phyloP scores from a whole-genome alignment of 2,113 vertebrate species.

The Globicephala melas region DNA sequence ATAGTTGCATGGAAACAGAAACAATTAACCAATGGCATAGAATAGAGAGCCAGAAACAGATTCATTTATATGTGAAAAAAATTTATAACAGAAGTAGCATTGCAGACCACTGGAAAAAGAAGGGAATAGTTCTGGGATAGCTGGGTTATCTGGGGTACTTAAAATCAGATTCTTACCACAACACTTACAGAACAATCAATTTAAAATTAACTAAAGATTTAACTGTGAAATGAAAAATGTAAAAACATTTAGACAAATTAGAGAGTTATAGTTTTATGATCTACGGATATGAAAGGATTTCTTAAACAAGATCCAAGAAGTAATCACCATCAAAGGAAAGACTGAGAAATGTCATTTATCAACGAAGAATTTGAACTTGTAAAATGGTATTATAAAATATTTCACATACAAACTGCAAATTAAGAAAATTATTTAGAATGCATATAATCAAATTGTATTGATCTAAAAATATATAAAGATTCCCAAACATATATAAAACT shows the following conservation, averaged over 20 bases:
- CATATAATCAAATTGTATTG: background rate
- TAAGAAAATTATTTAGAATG: background rate
- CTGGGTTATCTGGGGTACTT: background rate
- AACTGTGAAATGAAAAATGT: background rate
- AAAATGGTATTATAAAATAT: background rate
- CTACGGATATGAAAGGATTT: background rate
- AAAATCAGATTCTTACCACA: background rate
- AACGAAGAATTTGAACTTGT: background rate
- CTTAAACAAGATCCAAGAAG: background rate
- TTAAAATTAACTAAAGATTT: background rate
- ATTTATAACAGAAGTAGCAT: background rate
- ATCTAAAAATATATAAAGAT: background rate
- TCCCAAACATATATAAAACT: background rate
- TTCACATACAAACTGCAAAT: background rate
- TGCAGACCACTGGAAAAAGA: background rate
- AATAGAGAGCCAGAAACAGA: background rate
- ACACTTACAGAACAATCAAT: background rate
- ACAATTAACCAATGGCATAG: background rate
- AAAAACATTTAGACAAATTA: background rate
- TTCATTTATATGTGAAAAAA: background rate
- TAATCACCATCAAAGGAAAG: background rate
- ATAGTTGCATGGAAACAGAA: background rate
- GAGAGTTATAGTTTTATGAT: background rate
- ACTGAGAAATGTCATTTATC: background rate
- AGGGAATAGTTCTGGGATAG: background rate